Evolutionary conservation across 1,140 invertebrate genomes (phyloP).

Genomic region (Drosophila oshimai): DNA sequence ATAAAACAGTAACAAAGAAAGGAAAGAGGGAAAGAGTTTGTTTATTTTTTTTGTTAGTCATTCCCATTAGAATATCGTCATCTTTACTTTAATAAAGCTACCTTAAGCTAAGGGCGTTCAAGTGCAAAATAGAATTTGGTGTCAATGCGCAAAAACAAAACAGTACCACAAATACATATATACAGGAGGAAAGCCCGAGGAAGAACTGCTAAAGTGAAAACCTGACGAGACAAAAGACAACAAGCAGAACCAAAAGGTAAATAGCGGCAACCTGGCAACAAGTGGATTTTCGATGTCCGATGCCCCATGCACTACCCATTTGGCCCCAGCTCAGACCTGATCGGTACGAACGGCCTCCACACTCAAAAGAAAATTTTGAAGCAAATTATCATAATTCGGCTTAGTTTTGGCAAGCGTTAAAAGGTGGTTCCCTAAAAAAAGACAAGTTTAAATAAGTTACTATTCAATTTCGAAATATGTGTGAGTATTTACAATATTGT

Average conservation of each 20-base stretch:
- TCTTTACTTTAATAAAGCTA: neutral
- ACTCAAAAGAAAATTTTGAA: neutral
- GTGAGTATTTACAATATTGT: too few species aligned
- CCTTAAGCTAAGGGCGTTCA: conserved; percentile 32
- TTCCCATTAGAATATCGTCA: neutral
- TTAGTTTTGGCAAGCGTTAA: too few species aligned
- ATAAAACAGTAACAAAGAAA: too few species aligned
- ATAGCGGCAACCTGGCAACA: conserved; percentile 74
- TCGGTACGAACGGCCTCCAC: conserved; percentile 37
- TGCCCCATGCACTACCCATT: conserved; percentile 33
- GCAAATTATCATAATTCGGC: too few species aligned
- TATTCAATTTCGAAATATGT: too few species aligned
- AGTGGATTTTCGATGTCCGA: conserved; percentile 57
- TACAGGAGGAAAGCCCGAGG: neutral
- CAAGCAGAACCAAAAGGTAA: conserved; percentile 71
- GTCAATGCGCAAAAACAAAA: conserved; percentile 37
- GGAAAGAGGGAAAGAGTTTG: too few species aligned
- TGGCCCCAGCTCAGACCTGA: conserved; percentile 12
- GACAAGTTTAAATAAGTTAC: neutral
- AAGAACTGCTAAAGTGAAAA: conserved; percentile 53
- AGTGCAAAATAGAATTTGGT: conserved; percentile 44
- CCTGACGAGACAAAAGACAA: conserved; percentile 51
- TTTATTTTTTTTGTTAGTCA: too few species aligned
- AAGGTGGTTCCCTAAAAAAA: neutral
- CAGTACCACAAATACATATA: neutral